Evolutionary conservation across 2,888 invertebrate species (phyloP).

Genomic region (Agonopterix heracliana): DNA sequence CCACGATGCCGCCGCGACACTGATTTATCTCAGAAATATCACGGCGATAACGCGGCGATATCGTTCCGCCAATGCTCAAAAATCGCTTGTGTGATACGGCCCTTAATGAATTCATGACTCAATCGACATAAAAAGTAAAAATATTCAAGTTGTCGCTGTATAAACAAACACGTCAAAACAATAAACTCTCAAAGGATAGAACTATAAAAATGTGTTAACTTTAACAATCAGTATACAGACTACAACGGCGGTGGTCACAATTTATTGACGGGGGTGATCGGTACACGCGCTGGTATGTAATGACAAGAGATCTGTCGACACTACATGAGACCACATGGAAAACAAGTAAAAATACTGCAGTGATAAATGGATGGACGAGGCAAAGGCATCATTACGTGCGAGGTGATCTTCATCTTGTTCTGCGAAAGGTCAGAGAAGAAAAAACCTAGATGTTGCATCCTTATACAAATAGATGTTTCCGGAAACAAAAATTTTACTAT

Average conservation of each 20-base stretch:
- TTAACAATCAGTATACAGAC: conserved; percentile 36
- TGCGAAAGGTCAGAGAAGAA: conserved; percentile 11
- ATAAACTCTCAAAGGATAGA: conserved; percentile 31
- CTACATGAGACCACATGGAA: conserved; percentile 62
- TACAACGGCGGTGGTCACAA: conserved; percentile 67
- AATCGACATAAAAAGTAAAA: too few relatives aligned
- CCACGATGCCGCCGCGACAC: too few relatives aligned
- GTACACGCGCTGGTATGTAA: conserved; percentile 54
- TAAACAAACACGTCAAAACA: conserved; percentile 11
- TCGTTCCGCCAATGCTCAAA: too few relatives aligned
- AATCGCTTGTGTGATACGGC: too few relatives aligned
- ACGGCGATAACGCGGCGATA: too few relatives aligned
- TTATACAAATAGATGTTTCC: too few relatives aligned
- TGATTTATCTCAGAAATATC: too few relatives aligned
- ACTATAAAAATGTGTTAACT: conserved; percentile 63
- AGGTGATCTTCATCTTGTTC: conserved; percentile 19
- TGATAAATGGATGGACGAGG: conserved; percentile 60
- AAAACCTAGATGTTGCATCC: too few relatives aligned
- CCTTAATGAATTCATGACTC: too few relatives aligned
- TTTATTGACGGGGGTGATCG: conserved; percentile 62
- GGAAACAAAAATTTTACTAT: too few relatives aligned
- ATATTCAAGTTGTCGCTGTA: background rate
- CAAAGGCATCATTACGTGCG: conserved; percentile 55
- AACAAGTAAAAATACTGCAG: conserved; percentile 67
- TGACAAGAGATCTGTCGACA: conserved; percentile 72